Evolutionary conservation across 2,797 vertebrate species (phyloP).

Genomic region (Parauchenoglanis punctatus): DNA sequence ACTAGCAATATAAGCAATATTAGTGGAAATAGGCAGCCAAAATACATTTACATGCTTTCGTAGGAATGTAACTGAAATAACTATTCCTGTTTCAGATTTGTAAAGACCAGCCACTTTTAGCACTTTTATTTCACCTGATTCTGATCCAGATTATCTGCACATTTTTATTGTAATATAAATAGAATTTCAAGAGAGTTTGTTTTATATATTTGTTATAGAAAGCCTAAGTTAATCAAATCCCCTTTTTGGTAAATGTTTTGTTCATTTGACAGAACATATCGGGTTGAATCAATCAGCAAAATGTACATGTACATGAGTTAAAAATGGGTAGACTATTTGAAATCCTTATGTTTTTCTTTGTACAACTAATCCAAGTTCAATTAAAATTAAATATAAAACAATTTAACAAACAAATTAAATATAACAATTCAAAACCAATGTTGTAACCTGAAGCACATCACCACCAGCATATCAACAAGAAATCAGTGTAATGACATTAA

Average conservation of each 20-base stretch:
- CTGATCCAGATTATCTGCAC: neutral
- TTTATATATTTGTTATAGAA: neutral
- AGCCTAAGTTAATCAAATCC: neutral
- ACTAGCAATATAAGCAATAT: neutral
- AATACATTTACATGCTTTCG: neutral
- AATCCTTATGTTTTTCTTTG: neutral
- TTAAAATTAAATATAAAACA: too few relatives aligned
- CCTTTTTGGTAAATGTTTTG: neutral
- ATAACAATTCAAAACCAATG: neutral
- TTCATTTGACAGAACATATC: neutral
- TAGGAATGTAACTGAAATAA: neutral
- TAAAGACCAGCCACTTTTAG: neutral
- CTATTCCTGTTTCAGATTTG: neutral
- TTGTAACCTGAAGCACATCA: neutral
- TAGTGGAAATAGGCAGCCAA: neutral
- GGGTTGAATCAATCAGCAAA: neutral
- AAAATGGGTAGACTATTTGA: neutral
- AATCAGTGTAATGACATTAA: constrained; percentile 36
- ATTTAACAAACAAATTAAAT: neutral
- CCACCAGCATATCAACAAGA: constrained; percentile 26
- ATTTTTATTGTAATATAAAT: neutral
- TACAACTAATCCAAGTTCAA: neutral
- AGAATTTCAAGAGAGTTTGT: neutral
- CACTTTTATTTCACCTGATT: constrained; percentile 2
- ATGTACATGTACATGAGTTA: neutral